These are phyloP conservation scores for Budorcas taxicolor DNA, from an alignment of 2,113 vertebrate genomes.

Conservation along the genomic window DNA sequence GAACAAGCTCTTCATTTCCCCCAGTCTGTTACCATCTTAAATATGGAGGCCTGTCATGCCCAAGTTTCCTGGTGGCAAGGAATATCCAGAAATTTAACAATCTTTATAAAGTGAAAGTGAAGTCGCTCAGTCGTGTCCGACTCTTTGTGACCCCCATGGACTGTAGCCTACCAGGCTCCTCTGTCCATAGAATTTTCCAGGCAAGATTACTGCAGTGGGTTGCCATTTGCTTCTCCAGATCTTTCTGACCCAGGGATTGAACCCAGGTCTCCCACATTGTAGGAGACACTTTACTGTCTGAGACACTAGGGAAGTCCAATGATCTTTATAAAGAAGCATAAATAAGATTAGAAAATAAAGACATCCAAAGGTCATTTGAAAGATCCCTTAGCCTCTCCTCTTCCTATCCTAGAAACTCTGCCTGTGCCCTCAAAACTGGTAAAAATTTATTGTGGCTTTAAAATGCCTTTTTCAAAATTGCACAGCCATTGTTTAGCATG, in stretches of 20 bases:
- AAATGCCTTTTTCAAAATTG: slow-evolving; percentile 1
- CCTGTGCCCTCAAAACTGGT: neutral
- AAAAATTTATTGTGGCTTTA: neutral
- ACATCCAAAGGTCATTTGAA: neutral
- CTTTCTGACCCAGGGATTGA: neutral
- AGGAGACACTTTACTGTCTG: neutral
- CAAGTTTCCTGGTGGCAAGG: neutral
- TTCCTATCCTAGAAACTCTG: neutral
- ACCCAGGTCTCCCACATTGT: neutral
- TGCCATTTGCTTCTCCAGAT: neutral
- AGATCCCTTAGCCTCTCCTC: neutral
- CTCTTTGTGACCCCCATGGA: neutral
- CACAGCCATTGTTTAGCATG: neutral
- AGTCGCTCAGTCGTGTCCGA: accelerated
- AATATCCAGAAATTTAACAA: neutral
- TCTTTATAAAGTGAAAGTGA: neutral
- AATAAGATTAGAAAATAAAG: neutral
- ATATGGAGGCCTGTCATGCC: neutral
- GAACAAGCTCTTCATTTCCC: neutral
- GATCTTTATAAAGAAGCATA: neutral
- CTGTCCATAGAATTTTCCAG: neutral
- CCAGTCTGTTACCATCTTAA: neutral
- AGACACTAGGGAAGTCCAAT: neutral
- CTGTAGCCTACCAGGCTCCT: neutral
- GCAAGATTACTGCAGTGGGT: neutral